Percentiles rank a stretch among this genome's conserved stretches.
Evolutionary conservation across 2,888 invertebrate genomes (phyloP).

Genomic region (Mactromeris polynyma): DNA sequence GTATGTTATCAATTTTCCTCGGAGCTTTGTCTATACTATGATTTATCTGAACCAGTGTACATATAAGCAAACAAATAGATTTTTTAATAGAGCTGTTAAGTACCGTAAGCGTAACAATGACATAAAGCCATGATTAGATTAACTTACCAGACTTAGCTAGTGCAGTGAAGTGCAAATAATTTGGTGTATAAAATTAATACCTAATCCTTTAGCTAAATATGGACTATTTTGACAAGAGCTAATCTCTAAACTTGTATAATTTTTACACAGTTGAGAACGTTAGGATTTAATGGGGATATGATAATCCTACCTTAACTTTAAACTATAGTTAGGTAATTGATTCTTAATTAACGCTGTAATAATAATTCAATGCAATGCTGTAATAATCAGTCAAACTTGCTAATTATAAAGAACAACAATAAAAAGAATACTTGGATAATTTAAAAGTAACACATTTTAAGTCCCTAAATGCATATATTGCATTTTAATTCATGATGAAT

Average conservation of each 20-base stretch:
- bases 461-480: too few relatives aligned
- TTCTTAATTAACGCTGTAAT: not conserved
- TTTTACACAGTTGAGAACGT: not conserved
- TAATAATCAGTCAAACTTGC: too few relatives aligned
- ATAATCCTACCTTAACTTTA: not conserved
- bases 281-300: not conserved
- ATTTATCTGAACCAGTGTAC: not conserved
- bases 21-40: not conserved
- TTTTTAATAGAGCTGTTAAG: not conserved
- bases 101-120: not conserved
- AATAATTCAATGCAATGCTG: not conserved
- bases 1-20: not conserved
- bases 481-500: too few relatives aligned
- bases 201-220: not conserved
- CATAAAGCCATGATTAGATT: constrained; percentile 9
- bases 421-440: too few relatives aligned
- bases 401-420: too few relatives aligned
- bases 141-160: not conserved
- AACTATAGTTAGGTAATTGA: not conserved
- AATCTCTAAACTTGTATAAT: not conserved
- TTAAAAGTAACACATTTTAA: too few relatives aligned
- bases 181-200: not conserved
- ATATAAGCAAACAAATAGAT: constrained; percentile 1
- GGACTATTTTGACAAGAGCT: not conserved
- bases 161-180: constrained; percentile 18